phyloP scores from a whole-genome alignment of 1,140 invertebrate genomes.

The Sitodiplosis mosellana region DNA sequence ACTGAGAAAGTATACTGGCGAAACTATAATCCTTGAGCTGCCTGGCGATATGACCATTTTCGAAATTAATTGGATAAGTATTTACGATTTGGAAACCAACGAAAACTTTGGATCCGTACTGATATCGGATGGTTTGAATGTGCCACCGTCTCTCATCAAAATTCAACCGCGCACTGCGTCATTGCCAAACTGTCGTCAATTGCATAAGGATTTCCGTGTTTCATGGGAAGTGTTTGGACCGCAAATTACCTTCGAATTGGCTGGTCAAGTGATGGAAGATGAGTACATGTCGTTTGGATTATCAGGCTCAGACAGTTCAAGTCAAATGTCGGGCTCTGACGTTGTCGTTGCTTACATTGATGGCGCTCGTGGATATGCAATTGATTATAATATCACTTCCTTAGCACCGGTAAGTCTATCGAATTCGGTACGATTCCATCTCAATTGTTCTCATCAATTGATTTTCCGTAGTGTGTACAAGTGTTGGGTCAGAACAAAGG shows the following conservation, averaged over 20 bases:
- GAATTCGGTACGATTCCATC: not conserved
- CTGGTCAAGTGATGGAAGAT: conserved; percentile 52
- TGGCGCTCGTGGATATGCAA: conserved; percentile 45
- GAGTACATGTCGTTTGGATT: conserved; percentile 80
- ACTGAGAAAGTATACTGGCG: conserved; percentile 46
- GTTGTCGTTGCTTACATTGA: conserved; percentile 60
- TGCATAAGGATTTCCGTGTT: conserved; percentile 66
- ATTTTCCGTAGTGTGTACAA: conserved; percentile 50
- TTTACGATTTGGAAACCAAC: conserved; percentile 54
- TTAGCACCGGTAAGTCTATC: conserved; percentile 45
- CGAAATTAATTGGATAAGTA: conserved; percentile 67
- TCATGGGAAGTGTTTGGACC: conserved; percentile 80
- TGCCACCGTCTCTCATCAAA: conserved; percentile 62
- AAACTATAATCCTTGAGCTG: conserved; percentile 56
- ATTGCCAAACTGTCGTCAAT: conserved; percentile 67
- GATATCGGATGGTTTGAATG: conserved; percentile 63
- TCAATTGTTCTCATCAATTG: not conserved
- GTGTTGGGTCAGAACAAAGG: conserved; percentile 68
- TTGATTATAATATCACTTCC: conserved; percentile 74
- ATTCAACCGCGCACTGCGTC: conserved; percentile 32
- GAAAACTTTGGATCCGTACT: conserved; percentile 59
- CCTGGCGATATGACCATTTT: conserved; percentile 71
- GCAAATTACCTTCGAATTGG: conserved; percentile 70
- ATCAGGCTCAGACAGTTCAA: conserved; percentile 47
- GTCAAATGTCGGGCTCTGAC: conserved; percentile 74